Percentiles rank a stretch among this genome's conserved stretches.
phyloP scores from a whole-genome alignment of 2,797 vertebrate genomes.

The Chromobotia macracanthus region DNA sequence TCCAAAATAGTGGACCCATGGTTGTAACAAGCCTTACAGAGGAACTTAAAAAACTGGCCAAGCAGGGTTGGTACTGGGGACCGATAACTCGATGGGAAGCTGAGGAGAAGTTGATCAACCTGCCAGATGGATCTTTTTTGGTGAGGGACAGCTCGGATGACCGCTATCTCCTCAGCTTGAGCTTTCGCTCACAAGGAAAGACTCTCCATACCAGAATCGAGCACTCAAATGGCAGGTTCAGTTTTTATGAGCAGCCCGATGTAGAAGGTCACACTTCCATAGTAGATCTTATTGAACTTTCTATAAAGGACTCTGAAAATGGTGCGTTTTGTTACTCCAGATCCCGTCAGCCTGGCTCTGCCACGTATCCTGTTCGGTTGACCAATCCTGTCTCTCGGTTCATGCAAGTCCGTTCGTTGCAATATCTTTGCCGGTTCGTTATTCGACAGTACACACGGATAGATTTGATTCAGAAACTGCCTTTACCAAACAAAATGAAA shows the following conservation, averaged over 20 bases:
- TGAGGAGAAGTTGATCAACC: slow-evolving; percentile 92
- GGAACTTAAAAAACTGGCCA: slow-evolving; percentile 96
- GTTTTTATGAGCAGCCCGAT: slow-evolving; percentile 98
- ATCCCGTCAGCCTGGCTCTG: slow-evolving; percentile 95
- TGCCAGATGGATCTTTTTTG: slow-evolving; percentile 93
- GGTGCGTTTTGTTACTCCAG: slow-evolving; percentile 98
- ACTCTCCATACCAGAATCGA: slow-evolving; percentile 98
- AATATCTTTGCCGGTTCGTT: slow-evolving; percentile 98
- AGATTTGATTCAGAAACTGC: slow-evolving; percentile 99
- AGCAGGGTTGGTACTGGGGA: slow-evolving; percentile 99
- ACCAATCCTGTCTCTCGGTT: slow-evolving; percentile 96
- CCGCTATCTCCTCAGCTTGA: slow-evolving; percentile 95
- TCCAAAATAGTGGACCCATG: slow-evolving; percentile 93
- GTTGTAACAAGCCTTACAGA: slow-evolving; percentile 96
- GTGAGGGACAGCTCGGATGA: slow-evolving; percentile 98
- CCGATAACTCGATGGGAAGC: slow-evolving; percentile 99
- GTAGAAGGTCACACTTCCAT: slow-evolving; percentile 98
- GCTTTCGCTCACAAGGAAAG: slow-evolving; percentile 96
- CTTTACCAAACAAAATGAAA: slow-evolving; percentile 99
- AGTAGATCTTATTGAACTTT: slow-evolving; percentile 96
- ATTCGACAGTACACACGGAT: slow-evolving; percentile 98
- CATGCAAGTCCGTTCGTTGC: slow-evolving; percentile 98
- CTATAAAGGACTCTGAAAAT: slow-evolving; percentile 97
- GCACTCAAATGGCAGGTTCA: slow-evolving; percentile 98
- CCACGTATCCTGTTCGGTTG: slow-evolving; percentile 94